These are phyloP conservation scores for Drosophila melanica DNA, from an alignment of 1,140 invertebrate species.

Conservation along the genomic window DNA sequence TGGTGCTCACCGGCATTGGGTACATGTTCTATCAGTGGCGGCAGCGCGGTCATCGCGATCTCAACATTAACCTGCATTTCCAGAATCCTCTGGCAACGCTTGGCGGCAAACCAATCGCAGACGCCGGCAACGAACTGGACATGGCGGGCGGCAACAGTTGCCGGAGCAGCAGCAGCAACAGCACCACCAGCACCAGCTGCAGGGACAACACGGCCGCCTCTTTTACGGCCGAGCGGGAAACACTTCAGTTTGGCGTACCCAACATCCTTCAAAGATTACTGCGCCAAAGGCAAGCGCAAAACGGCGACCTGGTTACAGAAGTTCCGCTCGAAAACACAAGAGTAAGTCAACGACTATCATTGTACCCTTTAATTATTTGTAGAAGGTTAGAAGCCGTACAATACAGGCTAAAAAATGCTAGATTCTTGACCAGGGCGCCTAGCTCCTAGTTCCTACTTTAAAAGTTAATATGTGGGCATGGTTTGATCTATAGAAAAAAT, in stretches of 20 bases:
- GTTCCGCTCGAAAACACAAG: conserved; percentile 63
- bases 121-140: conserved; percentile 24
- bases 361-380: background rate
- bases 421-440: too few relatives aligned
- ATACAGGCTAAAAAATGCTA: too few relatives aligned
- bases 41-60: conserved; percentile 73
- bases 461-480: too few relatives aligned
- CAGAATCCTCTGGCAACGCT: conserved; percentile 79
- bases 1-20: conserved; percentile 41
- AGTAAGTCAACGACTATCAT: conserved; percentile 38
- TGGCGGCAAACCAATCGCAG: conserved; percentile 38
- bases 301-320: conserved; percentile 51
- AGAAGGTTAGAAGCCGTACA: too few relatives aligned
- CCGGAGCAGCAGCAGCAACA: background rate
- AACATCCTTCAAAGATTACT: conserved; percentile 56
- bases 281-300: conserved; percentile 36
- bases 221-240: conserved; percentile 40
- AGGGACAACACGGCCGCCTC: conserved; percentile 42
- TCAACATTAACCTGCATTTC: conserved; percentile 83
- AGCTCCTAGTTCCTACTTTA: too few relatives aligned
- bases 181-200: background rate
- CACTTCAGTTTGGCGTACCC: conserved; percentile 43
- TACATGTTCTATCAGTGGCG: conserved; percentile 69
- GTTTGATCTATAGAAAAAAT: too few relatives aligned
- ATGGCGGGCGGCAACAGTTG: conserved; percentile 3